A percentile compares a stretch with the other conserved stretches of the same genome.
phyloP scores from a whole-genome alignment of 2,888 invertebrate genomes.

The Hyposoter dolosus region DNA sequence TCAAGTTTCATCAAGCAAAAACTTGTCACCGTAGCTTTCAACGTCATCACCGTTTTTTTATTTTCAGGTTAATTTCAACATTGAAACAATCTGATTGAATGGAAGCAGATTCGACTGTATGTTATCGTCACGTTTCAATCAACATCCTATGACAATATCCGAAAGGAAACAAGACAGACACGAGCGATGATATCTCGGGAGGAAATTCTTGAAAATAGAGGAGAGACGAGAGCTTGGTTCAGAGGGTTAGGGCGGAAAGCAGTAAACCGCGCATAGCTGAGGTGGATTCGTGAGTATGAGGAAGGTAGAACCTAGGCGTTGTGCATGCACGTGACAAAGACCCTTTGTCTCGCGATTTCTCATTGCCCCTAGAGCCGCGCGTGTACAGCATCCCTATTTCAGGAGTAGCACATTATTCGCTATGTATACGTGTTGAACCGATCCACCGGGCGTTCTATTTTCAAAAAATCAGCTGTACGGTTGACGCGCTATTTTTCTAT shows the following conservation, averaged over 20 bases:
- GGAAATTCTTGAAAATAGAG: conserved; percentile 11
- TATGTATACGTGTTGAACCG: conserved; percentile 28
- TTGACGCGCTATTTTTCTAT: neutral
- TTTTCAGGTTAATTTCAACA: neutral
- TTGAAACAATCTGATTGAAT: neutral
- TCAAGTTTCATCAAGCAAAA: conserved; percentile 61
- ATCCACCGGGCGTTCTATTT: conserved; percentile 14
- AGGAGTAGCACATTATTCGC: conserved; percentile 29
- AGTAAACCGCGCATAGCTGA: neutral
- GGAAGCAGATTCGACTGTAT: neutral
- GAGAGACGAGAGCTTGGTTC: neutral
- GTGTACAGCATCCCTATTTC: conserved; percentile 38
- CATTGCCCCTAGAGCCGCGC: conserved; percentile 31
- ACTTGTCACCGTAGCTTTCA: neutral
- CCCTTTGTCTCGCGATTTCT: conserved; percentile 70
- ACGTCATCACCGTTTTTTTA: conserved; percentile 4
- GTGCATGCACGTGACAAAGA: conserved; percentile 68
- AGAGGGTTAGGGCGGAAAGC: conserved; percentile 20
- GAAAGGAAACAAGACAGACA: conserved; percentile 11
- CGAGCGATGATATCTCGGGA: conserved; percentile 6
- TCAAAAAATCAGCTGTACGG: neutral
- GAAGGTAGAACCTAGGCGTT: conserved; percentile 65
- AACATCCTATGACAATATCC: conserved; percentile 5
- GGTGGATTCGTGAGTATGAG: neutral
- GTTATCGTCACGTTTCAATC: neutral